These are phyloP conservation scores for Muscina levida DNA, from an alignment of 2,888 invertebrate species.

Conservation along the genomic window DNA sequence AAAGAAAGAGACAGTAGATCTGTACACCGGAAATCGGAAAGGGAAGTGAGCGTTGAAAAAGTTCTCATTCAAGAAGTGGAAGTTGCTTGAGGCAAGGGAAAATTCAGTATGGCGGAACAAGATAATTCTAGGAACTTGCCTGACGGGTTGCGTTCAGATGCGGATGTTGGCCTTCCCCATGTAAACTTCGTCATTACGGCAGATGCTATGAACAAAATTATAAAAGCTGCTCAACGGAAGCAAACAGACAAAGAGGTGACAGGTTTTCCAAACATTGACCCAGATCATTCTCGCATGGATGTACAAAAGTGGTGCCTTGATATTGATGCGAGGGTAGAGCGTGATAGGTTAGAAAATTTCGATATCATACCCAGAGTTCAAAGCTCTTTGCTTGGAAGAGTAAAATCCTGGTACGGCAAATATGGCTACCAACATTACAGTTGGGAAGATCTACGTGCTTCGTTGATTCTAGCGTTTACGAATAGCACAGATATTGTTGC, in stretches of 20 bases:
- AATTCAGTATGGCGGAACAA: not conserved
- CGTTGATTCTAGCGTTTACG: conserved; percentile 56
- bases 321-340: conserved; percentile 58
- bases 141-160: not conserved
- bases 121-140: not conserved
- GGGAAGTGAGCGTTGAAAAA: too few relatives aligned
- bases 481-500: conserved; percentile 56
- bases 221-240: conserved; percentile 39
- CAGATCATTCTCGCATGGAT: conserved; percentile 56
- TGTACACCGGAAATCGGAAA: too few relatives aligned
- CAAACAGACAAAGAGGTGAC: conserved; percentile 36
- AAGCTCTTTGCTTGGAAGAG: too few relatives aligned
- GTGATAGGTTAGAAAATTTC: conserved; percentile 56
- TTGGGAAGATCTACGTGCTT: conserved; percentile 60
- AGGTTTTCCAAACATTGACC: conserved; percentile 60
- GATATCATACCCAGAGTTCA: conserved; percentile 57
- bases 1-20: too few relatives aligned
- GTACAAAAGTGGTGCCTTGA: conserved; percentile 21
- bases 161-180: not conserved
- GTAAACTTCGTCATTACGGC: conserved; percentile 44
- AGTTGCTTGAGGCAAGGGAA: too few relatives aligned
- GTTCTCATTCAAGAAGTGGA: too few relatives aligned
- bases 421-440: conserved; percentile 62
- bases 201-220: conserved; percentile 55
- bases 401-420: conserved; percentile 56